A percentile compares a stretch with the other conserved stretches of the same genome.
Evolutionary conservation across 2,888 invertebrate genomes (phyloP).

Genomic region (Scaptomyza cyrtandrae): DNA sequence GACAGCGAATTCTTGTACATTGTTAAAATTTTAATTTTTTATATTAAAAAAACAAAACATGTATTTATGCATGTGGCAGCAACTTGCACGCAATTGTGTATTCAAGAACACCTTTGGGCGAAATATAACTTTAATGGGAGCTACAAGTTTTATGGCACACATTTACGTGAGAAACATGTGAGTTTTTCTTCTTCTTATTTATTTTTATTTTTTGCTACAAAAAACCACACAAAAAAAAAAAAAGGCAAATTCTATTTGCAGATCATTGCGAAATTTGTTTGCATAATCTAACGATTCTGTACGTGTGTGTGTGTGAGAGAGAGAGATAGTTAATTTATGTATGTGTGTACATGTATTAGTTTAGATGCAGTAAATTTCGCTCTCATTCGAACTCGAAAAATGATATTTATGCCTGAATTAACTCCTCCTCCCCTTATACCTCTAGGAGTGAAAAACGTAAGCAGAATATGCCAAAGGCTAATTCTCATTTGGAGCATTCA

Average conservation of each 20-base stretch:
- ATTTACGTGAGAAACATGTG: constrained; percentile 66
- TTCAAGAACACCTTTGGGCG: constrained; percentile 53
- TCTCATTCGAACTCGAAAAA: not conserved
- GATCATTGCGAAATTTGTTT: constrained; percentile 17
- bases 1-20: not conserved
- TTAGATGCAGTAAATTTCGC: not conserved
- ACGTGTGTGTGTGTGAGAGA: not conserved
- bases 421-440: not conserved
- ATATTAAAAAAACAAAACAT: constrained; percentile 9
- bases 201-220: not conserved
- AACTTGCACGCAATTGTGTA: constrained; percentile 54
- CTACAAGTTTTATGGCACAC: constrained; percentile 71
- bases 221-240: not conserved
- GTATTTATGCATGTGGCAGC: constrained; percentile 3
- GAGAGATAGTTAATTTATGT: not conserved
- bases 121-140: constrained; percentile 66
- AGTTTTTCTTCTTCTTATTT: constrained; percentile 16
- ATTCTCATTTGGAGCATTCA: constrained; percentile 20
- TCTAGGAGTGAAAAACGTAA: constrained; percentile 8
- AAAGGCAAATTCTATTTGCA: constrained; percentile 14
- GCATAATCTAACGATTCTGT: not conserved
- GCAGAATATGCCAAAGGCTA: not conserved
- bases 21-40: constrained; percentile 3
- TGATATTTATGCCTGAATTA: no score
- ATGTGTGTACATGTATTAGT: not conserved